Percentiles rank a stretch among this genome's conserved stretches.
These are phyloP conservation scores for Temnothorax nylanderi DNA, from an alignment of 1,140 invertebrate genomes.

Conservation along the genomic window DNA sequence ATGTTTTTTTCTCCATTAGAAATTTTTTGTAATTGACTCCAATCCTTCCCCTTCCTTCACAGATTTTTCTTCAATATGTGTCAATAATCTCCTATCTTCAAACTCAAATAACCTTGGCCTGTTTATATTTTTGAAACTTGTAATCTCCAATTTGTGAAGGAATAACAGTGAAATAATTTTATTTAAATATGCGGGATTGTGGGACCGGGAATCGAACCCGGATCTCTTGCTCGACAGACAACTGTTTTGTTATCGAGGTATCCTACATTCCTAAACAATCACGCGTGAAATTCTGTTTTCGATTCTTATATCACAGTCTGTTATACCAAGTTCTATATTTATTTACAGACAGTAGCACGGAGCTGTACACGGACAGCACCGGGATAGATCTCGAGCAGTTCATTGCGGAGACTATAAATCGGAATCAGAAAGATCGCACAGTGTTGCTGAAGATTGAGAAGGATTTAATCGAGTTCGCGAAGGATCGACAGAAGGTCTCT, in stretches of 20 bases:
- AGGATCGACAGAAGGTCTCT: constrained; percentile 92
- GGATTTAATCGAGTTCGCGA: constrained; percentile 93
- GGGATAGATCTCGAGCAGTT: constrained; percentile 94
- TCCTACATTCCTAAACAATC: neutral
- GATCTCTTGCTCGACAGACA: neutral
- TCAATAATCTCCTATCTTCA: neutral
- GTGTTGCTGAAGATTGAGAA: constrained; percentile 95
- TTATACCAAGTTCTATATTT: neutral
- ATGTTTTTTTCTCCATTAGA: neutral
- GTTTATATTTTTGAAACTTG: neutral
- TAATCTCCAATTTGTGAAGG: neutral
- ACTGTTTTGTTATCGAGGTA: neutral
- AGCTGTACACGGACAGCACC: constrained; percentile 92
- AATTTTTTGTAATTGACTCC: neutral
- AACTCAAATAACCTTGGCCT: neutral
- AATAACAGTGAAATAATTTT: neutral
- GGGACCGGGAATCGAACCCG: neutral
- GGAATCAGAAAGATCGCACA: constrained; percentile 94
- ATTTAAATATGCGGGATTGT: neutral
- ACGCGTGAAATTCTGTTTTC: neutral
- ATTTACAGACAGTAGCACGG: constrained; percentile 92
- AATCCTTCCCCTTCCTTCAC: neutral
- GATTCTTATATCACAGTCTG: neutral
- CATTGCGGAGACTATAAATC: constrained; percentile 95
- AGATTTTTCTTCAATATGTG: neutral